Conservation (phyloP, 2,797 vertebrate genomes). For the Chaetodon trifasciatus region DNA sequence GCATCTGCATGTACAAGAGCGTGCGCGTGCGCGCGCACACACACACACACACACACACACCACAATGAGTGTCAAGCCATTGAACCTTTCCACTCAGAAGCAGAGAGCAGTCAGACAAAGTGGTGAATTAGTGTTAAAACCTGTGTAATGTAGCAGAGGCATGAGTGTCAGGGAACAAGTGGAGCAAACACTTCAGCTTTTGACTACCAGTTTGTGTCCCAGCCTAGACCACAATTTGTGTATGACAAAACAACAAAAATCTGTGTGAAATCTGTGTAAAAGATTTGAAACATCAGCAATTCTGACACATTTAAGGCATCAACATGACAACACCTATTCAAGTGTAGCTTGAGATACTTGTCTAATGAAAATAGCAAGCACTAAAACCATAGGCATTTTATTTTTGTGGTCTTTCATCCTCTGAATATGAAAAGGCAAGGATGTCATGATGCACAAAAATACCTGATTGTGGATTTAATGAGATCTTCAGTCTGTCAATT, state of each 20-base stretch:
- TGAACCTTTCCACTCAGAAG: constrained; percentile 58
- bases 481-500: constrained; percentile 11
- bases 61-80: constrained; percentile 41
- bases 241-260: constrained; percentile 11
- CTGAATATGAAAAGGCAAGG: neutral
- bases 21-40: constrained; percentile 16
- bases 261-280: neutral
- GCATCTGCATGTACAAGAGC: constrained; percentile 15
- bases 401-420: neutral
- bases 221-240: neutral
- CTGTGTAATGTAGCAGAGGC: constrained; percentile 50
- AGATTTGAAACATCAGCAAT: neutral
- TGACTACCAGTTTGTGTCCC: constrained; percentile 16
- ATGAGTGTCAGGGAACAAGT: constrained; percentile 42
- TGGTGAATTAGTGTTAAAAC: constrained; percentile 51
- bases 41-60: constrained; percentile 16
- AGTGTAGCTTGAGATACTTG: neutral
- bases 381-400: neutral
- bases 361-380: neutral
- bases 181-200: constrained; percentile 58
- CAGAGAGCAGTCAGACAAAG: constrained; percentile 56
- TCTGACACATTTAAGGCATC: neutral
- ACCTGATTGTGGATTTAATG: constrained; percentile 9
- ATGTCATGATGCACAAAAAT: constrained; percentile 18
- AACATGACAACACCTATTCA: neutral